phyloP scores from a whole-genome alignment of 1,140 invertebrate species.

The Scaptomyza graminum region DNA sequence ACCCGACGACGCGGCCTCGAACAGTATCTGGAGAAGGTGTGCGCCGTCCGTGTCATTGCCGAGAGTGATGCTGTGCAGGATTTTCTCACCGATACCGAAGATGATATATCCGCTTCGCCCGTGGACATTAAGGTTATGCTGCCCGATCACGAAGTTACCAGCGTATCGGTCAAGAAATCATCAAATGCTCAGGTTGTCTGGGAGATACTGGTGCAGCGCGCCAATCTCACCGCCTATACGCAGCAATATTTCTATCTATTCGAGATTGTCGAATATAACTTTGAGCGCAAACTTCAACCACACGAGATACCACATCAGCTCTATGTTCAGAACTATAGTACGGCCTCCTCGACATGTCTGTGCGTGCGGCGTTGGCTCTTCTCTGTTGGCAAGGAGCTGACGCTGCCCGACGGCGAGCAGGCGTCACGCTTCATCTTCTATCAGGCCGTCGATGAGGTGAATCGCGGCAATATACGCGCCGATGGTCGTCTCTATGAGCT shows the following conservation, averaged over 20 bases:
- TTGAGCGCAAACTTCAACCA: conserved; percentile 96
- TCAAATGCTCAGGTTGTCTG: conserved; percentile 96
- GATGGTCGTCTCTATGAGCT: conserved; percentile 96
- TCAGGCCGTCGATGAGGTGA: conserved; percentile 97
- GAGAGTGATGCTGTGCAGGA: conserved; percentile 99
- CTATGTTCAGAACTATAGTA: conserved; percentile 99
- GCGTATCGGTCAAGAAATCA: conserved; percentile 95
- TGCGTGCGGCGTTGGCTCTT: conserved; percentile 97
- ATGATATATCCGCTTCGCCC: conserved; percentile 92
- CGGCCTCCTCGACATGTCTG: conserved; percentile 98
- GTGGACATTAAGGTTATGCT: conserved; percentile 96
- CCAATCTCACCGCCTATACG: conserved; percentile 91
- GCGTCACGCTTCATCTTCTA: conserved; percentile 92
- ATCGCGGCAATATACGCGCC: conserved; percentile 94
- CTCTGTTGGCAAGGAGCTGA: conserved; percentile 89
- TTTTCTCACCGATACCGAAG: conserved; percentile 96
- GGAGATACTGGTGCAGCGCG: conserved; percentile 93
- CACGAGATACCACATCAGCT: conserved; percentile 98
- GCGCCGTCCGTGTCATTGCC: conserved; percentile 98
- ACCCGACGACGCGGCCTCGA: conserved; percentile 96
- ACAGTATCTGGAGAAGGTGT: conserved; percentile 99
- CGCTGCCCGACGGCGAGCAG: conserved; percentile 86
- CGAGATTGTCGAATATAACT: conserved; percentile 98
- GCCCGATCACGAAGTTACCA: conserved; percentile 94
- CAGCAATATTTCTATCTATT: conserved; percentile 98